Conservation (phyloP, 1,140 invertebrate species). For the Procambarus clarkii region DNA sequence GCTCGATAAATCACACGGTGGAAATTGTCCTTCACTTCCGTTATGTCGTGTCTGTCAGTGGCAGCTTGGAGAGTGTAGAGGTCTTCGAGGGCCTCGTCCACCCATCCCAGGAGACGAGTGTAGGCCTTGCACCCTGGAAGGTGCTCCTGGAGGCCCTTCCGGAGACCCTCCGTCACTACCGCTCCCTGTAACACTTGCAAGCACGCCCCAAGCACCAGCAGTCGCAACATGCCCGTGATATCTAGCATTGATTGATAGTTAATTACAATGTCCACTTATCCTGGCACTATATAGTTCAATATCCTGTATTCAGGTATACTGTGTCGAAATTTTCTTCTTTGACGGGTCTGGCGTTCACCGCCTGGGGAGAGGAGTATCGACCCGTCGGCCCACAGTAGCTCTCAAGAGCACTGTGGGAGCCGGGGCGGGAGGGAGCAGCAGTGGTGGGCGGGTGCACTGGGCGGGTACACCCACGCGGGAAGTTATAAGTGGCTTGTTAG, state of each 20-base stretch:
- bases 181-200: background rate
- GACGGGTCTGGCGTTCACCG: too few relatives aligned
- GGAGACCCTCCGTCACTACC: too few relatives aligned
- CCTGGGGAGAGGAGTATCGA: too few relatives aligned
- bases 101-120: background rate
- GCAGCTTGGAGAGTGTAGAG: background rate
- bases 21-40: background rate
- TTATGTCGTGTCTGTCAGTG: background rate
- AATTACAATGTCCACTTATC: background rate
- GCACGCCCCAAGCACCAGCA: background rate
- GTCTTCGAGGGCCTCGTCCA: background rate
- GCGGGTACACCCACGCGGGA: too few relatives aligned
- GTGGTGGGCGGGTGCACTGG: too few relatives aligned
- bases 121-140: background rate
- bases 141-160: background rate
- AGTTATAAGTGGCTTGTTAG: too few relatives aligned
- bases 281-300: too few relatives aligned
- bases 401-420: too few relatives aligned
- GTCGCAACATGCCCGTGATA: background rate
- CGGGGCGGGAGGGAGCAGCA: too few relatives aligned
- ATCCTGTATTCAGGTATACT: too few relatives aligned
- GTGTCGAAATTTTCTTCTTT: too few relatives aligned
- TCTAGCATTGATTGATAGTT: background rate
- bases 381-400: too few relatives aligned
- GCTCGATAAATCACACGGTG: background rate